Base-by-base conservation (phyloP, 1,140 invertebrate species). In the Drosophila prosaltans region DNA sequence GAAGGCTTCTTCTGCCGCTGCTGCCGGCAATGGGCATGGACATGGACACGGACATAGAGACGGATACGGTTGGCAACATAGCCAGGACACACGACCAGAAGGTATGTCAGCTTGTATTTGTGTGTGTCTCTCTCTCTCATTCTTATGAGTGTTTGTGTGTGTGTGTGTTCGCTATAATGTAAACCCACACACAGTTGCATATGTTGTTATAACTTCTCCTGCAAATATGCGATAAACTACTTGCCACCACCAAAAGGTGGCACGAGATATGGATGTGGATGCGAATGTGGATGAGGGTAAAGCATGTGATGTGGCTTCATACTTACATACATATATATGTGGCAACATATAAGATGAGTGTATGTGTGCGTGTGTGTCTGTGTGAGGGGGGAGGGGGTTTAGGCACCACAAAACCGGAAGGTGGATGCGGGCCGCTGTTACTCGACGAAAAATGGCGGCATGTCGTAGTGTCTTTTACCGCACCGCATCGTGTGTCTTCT, bases 221-320 rank as follows among this genome's bases (percentile, higher is more conserved):
- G 68, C 76, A 86, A 88, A 88, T 86, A 75, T 88, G 83, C 83
- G 83, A 88, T 88, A 88, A 88, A 88, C 83, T 83, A 88, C 80
- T 88, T 88, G 80, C 69, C 72, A 77, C 74, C 65, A 41, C 32
- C 41, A 43, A 30, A 30, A 16, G 62, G 36, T 39, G 63, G 32
- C 9, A 43, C 48, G 10, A 51, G 57, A 36, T 11, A 10, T 59
- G 59, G 48, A 61, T 62, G 39, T 62, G 60, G 36, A 6, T 24
- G 4, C 69, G 54, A 63, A 21, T 48, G 21, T 21, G 45, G 21
- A 21, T 51, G 45, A 26, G 45, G 21, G 24, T 8, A 48, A 36
- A 5, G 32, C 32, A 36, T 36, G 32, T 36, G 3, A 36, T 36
- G 6, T 36, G 32, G 32, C 45, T 24, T 63, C 45, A 63, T 57